Conservation (phyloP, 2,113 vertebrate species). For the Marcusenius ussheri region DNA sequence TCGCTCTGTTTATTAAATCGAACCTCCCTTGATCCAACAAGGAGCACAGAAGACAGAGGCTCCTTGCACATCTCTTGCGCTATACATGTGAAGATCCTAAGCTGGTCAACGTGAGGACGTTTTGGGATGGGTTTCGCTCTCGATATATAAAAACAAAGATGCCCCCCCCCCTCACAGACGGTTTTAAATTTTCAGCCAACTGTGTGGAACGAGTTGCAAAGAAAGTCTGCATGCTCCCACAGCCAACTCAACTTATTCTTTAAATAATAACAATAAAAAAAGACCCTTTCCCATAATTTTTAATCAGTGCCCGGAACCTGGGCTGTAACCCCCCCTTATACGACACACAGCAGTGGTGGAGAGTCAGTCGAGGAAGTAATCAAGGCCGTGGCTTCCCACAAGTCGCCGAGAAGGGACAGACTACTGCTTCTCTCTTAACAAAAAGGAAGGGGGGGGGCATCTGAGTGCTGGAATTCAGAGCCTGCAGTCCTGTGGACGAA, state of each 20-base stretch:
- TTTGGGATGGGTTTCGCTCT: background rate
- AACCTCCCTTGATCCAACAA: background rate
- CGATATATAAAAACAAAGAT: background rate
- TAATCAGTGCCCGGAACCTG: background rate
- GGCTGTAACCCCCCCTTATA: background rate
- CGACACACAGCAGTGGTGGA: background rate
- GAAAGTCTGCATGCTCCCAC: background rate
- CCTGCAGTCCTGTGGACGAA: background rate
- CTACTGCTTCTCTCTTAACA: background rate
- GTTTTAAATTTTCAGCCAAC: background rate
- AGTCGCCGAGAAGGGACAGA: background rate
- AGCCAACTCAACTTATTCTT: background rate
- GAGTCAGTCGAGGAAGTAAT: background rate
- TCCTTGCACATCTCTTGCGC: background rate
- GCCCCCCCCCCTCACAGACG: background rate
- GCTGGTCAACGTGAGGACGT: background rate
- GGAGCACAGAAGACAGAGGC: background rate
- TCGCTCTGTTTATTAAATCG: constrained; percentile 16
- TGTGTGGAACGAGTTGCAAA: background rate
- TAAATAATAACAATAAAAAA: constrained; percentile 1
- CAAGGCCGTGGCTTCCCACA: background rate
- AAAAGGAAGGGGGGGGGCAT: background rate
- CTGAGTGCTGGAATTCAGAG: background rate
- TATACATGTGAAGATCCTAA: background rate
- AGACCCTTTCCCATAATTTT: background rate